These are phyloP conservation scores for Petrolisthes cinctipes DNA, from an alignment of 2,888 invertebrate species.

Conservation along the genomic window DNA sequence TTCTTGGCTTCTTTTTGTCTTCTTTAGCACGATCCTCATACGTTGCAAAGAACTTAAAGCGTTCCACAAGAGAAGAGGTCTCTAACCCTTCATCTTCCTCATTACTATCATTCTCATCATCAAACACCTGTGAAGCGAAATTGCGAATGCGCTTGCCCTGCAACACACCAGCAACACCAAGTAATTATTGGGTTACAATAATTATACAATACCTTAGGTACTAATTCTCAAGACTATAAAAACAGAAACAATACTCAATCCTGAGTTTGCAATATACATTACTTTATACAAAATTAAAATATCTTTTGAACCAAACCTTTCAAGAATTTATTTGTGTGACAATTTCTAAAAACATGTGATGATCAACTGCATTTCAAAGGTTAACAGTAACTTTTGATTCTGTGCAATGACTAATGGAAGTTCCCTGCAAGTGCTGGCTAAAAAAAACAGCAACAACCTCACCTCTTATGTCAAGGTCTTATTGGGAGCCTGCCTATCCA, in stretches of 20 bases:
- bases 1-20: constrained; percentile 71
- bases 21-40: constrained; percentile 79
- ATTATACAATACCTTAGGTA: no score
- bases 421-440: no score
- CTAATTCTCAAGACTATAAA: neutral
- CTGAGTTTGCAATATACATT: no score
- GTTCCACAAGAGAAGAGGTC: constrained; percentile 67
- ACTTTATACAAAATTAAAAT: neutral
- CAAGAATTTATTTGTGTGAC: neutral
- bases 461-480: no score
- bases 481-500: no score
- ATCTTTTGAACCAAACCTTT: neutral
- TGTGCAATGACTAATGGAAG: no score
- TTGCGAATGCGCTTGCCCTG: constrained; percentile 60
- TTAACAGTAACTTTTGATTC: no score
- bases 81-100: constrained; percentile 35
- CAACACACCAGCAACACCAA: constrained; percentile 52
- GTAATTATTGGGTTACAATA: constrained; percentile 28
- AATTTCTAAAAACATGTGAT: no score
- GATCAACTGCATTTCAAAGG: no score
- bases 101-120: constrained; percentile 30
- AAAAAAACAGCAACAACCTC: no score
- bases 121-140: constrained; percentile 48
- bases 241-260: neutral
- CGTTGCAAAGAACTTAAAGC: constrained; percentile 92